Conservation (phyloP, 2,113 vertebrate species). For the Mastomys natalensis region DNA sequence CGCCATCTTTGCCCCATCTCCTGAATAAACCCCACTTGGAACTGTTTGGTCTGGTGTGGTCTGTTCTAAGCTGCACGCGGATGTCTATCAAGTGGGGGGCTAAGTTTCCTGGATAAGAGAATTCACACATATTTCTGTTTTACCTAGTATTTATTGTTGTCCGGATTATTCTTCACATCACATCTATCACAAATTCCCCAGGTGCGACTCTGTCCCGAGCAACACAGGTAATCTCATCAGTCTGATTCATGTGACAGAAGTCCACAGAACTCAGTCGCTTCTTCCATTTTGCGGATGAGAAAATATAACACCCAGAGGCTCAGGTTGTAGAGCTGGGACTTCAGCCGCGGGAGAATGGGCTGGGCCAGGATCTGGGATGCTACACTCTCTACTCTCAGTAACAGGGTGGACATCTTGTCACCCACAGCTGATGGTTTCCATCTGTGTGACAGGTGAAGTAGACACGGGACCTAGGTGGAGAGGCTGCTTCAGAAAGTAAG, state of each 20-base stretch:
- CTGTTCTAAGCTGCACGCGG: no score
- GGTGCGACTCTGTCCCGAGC: no score
- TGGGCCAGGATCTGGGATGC: fast-evolving
- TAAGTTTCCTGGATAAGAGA: not conserved
- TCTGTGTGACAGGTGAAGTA: not conserved
- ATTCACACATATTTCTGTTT: not conserved
- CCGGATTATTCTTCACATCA: not conserved
- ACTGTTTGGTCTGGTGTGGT: no score
- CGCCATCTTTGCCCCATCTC: no score
- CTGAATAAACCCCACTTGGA: no score
- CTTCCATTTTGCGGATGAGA: not conserved
- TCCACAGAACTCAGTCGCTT: fast-evolving
- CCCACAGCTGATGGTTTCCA: not conserved
- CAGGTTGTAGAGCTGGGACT: not conserved
- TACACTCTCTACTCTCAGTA: fast-evolving
- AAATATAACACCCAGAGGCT: not conserved
- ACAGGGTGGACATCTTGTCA: no score
- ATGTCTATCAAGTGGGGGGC: no score
- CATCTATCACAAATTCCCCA: not conserved
- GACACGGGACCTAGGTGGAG: not conserved
- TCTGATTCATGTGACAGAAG: fast-evolving
- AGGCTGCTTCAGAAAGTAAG: not conserved
- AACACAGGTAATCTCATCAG: fast-evolving
- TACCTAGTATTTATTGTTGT: not conserved
- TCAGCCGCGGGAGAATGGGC: not conserved